These are phyloP conservation scores for Nematolebias whitei DNA, from an alignment of 2,113 vertebrate species.

Conservation along the genomic window DNA sequence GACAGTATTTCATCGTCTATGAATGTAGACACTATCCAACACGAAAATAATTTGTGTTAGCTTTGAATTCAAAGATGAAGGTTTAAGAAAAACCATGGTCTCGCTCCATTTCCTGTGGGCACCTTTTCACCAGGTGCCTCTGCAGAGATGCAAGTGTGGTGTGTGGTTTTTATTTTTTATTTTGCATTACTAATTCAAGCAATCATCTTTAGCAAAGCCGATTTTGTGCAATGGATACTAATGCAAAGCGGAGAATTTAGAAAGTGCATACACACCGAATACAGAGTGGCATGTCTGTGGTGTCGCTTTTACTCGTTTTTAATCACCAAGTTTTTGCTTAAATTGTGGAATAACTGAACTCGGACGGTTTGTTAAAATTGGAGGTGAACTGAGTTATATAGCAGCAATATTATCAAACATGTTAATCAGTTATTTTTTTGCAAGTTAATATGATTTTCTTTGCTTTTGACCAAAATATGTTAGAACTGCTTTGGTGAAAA, in stretches of 20 bases:
- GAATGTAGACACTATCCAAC: not conserved
- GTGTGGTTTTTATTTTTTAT: not conserved
- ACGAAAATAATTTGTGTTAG: not conserved
- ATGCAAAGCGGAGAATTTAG: not conserved
- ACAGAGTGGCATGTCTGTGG: fast-evolving
- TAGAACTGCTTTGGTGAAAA: no score
- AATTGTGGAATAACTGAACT: not conserved
- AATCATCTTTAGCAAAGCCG: conserved; percentile 46
- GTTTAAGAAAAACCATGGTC: conserved; percentile 8
- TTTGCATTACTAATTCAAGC: conserved; percentile 31
- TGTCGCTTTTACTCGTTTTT: conserved; percentile 4
- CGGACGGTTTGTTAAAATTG: not conserved
- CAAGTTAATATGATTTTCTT: no score
- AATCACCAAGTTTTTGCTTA: not conserved
- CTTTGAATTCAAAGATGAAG: conserved; percentile 23
- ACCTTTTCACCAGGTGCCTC: conserved; percentile 14
- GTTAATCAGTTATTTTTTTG: not conserved
- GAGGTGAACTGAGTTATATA: conserved; percentile 6
- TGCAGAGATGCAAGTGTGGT: conserved; percentile 6
- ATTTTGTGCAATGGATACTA: conserved; percentile 46
- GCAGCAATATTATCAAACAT: not conserved
- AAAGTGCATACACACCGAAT: not conserved
- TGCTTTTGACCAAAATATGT: no score
- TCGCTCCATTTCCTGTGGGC: conserved; percentile 37
- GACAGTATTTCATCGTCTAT: not conserved